Conservation (phyloP, 2,797 vertebrate species). For the Sebastes dallii region DNA sequence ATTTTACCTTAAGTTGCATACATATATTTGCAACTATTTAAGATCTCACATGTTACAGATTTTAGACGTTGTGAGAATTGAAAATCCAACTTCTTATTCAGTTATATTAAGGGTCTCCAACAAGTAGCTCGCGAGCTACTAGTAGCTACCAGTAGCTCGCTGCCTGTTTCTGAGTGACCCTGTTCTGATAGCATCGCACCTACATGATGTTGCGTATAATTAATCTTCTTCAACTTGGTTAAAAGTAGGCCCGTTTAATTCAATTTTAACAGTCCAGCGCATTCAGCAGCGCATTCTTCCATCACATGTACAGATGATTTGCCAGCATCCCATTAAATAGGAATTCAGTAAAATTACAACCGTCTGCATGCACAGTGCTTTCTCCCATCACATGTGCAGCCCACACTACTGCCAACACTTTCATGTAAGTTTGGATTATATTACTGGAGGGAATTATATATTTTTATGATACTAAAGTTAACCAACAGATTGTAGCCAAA, state of each 20-base stretch:
- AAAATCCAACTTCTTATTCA: accelerated
- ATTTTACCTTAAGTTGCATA: too few species aligned
- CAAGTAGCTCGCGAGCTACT: too few species aligned
- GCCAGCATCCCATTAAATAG: background rate
- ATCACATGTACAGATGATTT: background rate
- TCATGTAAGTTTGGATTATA: background rate
- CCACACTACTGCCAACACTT: background rate
- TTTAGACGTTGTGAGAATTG: too few species aligned
- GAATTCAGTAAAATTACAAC: background rate
- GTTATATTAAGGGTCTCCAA: too few species aligned
- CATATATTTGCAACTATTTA: too few species aligned
- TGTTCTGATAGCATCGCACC: too few species aligned
- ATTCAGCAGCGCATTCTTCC: background rate
- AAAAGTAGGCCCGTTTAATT: background rate
- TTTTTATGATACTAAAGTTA: background rate
- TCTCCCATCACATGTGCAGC: background rate
- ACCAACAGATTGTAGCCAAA: background rate
- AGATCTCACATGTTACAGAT: too few species aligned
- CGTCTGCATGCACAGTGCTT: background rate
- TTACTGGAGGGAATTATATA: background rate
- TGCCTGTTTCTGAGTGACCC: too few species aligned
- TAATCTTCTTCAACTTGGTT: too few species aligned
- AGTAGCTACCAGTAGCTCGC: too few species aligned
- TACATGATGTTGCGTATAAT: too few species aligned
- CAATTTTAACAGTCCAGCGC: accelerated